phyloP scores from a whole-genome alignment of 2,113 vertebrate species.

The Cebus imitator region DNA sequence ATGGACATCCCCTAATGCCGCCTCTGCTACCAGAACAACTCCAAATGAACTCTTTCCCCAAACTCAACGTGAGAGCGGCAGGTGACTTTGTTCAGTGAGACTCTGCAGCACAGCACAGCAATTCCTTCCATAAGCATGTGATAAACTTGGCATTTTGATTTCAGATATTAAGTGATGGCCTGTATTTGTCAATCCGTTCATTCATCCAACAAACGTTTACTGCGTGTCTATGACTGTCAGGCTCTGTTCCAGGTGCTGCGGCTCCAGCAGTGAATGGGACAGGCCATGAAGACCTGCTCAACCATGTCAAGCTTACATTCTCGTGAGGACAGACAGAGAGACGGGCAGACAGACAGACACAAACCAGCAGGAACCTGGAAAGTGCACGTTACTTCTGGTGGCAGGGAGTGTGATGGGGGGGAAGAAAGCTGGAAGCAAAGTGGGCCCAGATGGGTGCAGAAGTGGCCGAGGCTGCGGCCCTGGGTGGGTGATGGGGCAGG shows the following conservation, averaged over 20 bases:
- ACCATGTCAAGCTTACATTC: accelerated
- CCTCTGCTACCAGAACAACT: background rate
- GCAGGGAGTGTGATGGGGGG: accelerated
- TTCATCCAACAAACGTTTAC: background rate
- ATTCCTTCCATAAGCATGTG: no score
- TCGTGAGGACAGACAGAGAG: no score
- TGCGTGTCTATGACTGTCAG: accelerated
- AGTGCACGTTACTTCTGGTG: accelerated
- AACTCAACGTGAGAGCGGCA: accelerated
- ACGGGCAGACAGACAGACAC: accelerated
- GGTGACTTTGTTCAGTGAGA: background rate
- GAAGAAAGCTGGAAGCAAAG: background rate
- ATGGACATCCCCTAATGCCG: accelerated
- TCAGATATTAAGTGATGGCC: background rate
- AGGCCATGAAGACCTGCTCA: accelerated
- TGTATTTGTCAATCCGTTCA: accelerated
- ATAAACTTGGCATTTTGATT: accelerated
- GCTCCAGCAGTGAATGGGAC: background rate
- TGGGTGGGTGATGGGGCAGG: background rate
- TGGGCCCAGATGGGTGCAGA: background rate
- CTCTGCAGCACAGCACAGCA: background rate
- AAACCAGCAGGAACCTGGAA: accelerated
- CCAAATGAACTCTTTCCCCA: background rate
- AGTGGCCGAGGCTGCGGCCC: background rate
- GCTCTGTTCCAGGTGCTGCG: background rate